Conservation (phyloP, 1,140 invertebrate genomes). For the Apis cerana region DNA sequence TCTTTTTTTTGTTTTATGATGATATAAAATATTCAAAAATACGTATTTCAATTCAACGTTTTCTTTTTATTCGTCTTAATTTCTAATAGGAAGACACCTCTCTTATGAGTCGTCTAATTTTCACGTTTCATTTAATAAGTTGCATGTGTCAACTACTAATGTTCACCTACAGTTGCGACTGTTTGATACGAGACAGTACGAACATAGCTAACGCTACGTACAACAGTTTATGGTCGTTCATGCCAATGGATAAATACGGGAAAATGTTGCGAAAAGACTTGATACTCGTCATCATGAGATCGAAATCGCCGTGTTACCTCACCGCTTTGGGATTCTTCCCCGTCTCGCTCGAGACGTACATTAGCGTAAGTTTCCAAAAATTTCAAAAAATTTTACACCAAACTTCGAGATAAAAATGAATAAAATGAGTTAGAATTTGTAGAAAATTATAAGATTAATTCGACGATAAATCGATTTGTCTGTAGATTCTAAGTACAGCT, state of each 20-base stretch:
- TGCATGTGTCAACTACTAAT: constrained; percentile 7
- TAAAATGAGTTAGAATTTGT: too few relatives aligned
- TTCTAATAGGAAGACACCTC: too few relatives aligned
- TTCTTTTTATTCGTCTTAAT: too few relatives aligned
- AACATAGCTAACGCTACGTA: constrained; percentile 44
- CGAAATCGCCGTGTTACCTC: constrained; percentile 37
- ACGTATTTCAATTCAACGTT: too few relatives aligned
- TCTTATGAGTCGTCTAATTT: too few relatives aligned
- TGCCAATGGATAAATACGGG: constrained; percentile 9
- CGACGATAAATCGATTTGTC: too few relatives aligned
- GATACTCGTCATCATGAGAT: constrained; percentile 42
- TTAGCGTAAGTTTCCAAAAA: constrained; percentile 29
- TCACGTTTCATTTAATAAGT: too few relatives aligned
- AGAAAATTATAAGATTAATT: too few relatives aligned
- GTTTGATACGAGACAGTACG: constrained; percentile 30
- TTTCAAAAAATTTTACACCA: not conserved
- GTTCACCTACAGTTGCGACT: constrained; percentile 56
- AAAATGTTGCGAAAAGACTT: constrained; percentile 40
- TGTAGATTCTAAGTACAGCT: too few relatives aligned
- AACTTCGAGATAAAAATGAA: too few relatives aligned
- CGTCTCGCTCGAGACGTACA: constrained; percentile 56
- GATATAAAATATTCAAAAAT: too few relatives aligned
- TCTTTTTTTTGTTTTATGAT: too few relatives aligned
- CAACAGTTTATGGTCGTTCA: constrained; percentile 25
- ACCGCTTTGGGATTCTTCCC: constrained; percentile 54